A percentile compares a stretch with the other conserved stretches of the same genome.
Conservation (phyloP, 2,888 invertebrate genomes). For the Acrobasis consociella region DNA sequence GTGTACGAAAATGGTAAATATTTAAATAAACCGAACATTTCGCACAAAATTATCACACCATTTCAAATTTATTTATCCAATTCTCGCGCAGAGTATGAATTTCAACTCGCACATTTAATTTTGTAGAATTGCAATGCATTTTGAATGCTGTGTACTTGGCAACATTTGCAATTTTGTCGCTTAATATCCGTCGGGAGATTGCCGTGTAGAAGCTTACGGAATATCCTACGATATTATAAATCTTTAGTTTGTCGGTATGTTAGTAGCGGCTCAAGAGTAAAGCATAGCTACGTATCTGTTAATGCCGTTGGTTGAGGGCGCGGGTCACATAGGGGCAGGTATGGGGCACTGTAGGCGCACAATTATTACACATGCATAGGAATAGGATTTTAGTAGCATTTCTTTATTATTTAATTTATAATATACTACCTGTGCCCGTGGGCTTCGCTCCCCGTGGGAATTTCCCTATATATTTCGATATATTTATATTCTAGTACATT, state of each 20-base stretch:
- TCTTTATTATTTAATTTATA: too few relatives aligned
- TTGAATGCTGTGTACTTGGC: slow-evolving; percentile 9
- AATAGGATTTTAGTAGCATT: too few relatives aligned
- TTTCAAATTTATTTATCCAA: slow-evolving; percentile 5
- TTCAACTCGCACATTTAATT: slow-evolving; percentile 14
- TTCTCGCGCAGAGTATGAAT: slow-evolving; percentile 3
- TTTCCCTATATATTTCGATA: too few relatives aligned
- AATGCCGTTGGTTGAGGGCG: too few relatives aligned
- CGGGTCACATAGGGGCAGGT: too few relatives aligned
- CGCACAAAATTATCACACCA: neutral
- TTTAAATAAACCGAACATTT: neutral
- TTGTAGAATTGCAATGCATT: slow-evolving; percentile 20
- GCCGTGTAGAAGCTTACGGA: slow-evolving; percentile 15
- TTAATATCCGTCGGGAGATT: slow-evolving; percentile 31
- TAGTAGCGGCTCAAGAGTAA: neutral
- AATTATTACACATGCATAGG: too few relatives aligned
- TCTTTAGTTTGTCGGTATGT: slow-evolving; percentile 15
- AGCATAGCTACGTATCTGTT: too few relatives aligned
- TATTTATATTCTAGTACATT: too few relatives aligned
- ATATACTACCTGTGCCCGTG: too few relatives aligned
- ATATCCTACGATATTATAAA: slow-evolving; percentile 13
- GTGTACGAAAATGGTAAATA: neutral
- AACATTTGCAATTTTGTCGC: slow-evolving; percentile 26
- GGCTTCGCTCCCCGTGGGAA: too few relatives aligned
- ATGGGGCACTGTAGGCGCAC: too few relatives aligned